Evolutionary conservation across 2,888 invertebrate genomes (phyloP).

Genomic region (Stenotaenia linearis): DNA sequence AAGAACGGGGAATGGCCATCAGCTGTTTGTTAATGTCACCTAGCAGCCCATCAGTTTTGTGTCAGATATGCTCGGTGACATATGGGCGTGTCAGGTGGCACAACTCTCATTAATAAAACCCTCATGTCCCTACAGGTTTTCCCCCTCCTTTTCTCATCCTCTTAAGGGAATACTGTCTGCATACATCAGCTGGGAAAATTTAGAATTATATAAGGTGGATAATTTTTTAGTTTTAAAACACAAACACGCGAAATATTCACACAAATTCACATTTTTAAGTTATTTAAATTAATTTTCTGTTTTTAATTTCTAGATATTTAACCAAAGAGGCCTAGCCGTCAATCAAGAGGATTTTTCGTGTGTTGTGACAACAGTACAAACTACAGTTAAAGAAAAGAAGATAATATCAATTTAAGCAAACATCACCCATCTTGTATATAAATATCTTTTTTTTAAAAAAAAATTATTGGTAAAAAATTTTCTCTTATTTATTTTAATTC

Average conservation of each 20-base stretch:
- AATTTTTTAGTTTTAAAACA: too few relatives aligned
- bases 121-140: not conserved
- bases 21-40: constrained; percentile 4
- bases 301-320: not conserved
- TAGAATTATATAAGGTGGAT: not conserved
- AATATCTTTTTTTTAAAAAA: not conserved
- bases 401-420: not conserved
- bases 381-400: not conserved
- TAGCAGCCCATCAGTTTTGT: constrained; percentile 1
- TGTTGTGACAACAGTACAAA: not conserved
- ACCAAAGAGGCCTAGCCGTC: not conserved
- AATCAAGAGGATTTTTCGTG: not conserved
- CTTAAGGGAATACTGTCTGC: not conserved
- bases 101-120: constrained; percentile 9
- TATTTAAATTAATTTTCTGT: too few relatives aligned
- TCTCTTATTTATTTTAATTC: not conserved
- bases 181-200: not conserved
- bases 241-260: too few relatives aligned
- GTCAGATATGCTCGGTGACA: not conserved
- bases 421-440: not conserved
- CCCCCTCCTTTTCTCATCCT: not conserved
- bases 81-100: constrained; percentile 9
- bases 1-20: not conserved
- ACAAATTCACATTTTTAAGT: too few relatives aligned
- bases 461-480: not conserved